Evolutionary conservation across 2,888 invertebrate genomes (phyloP), one percentile per base, ranked within the genome.

Genomic region (Cheilosia urbana): DNA sequence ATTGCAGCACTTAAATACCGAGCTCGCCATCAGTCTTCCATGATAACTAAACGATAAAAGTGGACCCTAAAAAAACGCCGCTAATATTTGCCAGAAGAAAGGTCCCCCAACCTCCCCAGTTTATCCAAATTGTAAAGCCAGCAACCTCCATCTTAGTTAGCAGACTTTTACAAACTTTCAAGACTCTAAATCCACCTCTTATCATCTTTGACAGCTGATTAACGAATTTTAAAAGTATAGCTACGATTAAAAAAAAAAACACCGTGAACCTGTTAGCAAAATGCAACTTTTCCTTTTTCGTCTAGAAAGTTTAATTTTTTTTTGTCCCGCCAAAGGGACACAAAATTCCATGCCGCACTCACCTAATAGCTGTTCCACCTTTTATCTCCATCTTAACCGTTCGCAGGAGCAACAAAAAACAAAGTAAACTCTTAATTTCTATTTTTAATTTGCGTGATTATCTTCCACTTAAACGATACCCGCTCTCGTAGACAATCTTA

Each of bases 371-470:
- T 51, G 24, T 71, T 71, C 40, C 49, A 71, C 79, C 63, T 83
- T 79, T 73, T 73, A 66, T 77, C 63, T 68, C 37, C 17, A 19
- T 17, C 34, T 21, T 11, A 13, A 19, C 37, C 45, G 9, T 7
- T 40, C n/a, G 27, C 51, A 30, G 53, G 11, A 34, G 11, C 42
- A 9, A 45, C 21, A 37, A 15, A 42, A 55, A 30, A 68, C 53
- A 49, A 58, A 27, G 57, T 34, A 58, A 21, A 63, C 40, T 84
- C 58, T 84, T 80, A 84, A 80, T 84, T 84, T 80, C 65, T 60
- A 80, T 79, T 84, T 84, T 90, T 90, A 89, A 90, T 91, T 91
- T 90, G 88, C 89, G 88, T 90, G 90, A 90, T 91, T 90, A 91
- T 90, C 91, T 90, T 85, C 87, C 88, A 88, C 89, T 90, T 90